These are phyloP conservation scores for Catharus minimus DNA, from an alignment of 2,113 vertebrate genomes.

Conservation along the genomic window DNA sequence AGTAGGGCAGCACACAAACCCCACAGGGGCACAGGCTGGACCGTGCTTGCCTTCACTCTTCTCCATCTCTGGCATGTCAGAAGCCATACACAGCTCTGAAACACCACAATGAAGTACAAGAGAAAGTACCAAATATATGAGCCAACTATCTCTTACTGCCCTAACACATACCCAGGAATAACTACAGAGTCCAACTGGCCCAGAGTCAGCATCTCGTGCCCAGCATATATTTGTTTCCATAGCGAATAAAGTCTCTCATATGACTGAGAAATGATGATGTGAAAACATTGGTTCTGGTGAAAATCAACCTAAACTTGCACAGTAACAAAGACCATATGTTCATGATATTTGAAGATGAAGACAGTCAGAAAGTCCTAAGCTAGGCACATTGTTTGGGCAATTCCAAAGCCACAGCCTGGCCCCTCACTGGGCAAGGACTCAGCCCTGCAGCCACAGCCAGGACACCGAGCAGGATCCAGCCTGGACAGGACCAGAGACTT, in stretches of 20 bases:
- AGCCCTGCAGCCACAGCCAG: not conserved
- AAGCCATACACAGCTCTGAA: not conserved
- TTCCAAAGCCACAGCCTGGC: not conserved
- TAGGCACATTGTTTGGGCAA: not conserved
- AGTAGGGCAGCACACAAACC: not conserved
- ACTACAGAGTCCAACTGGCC: constrained; percentile 60
- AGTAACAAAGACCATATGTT: constrained; percentile 57
- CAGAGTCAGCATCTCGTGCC: constrained; percentile 59
- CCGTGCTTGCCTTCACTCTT: not conserved
- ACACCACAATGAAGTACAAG: not conserved
- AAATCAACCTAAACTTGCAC: constrained; percentile 60
- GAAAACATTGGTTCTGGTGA: constrained; percentile 66
- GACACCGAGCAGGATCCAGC: not conserved
- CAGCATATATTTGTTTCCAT: constrained; percentile 66
- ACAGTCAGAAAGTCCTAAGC: constrained; percentile 5
- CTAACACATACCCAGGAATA: constrained; percentile 55
- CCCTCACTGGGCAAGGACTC: not conserved
- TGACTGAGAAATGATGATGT: constrained; percentile 60
- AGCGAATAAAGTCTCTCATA: constrained; percentile 62
- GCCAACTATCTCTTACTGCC: constrained; percentile 60
- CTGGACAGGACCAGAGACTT: not conserved
- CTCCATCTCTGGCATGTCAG: not conserved
- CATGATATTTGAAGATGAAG: constrained; percentile 23
- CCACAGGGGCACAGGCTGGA: not conserved
- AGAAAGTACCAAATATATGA: not conserved